Percentiles rank a stretch among this genome's conserved stretches.
phyloP scores from a whole-genome alignment of 2,113 vertebrate genomes.

The Cyanoderma ruficeps region DNA sequence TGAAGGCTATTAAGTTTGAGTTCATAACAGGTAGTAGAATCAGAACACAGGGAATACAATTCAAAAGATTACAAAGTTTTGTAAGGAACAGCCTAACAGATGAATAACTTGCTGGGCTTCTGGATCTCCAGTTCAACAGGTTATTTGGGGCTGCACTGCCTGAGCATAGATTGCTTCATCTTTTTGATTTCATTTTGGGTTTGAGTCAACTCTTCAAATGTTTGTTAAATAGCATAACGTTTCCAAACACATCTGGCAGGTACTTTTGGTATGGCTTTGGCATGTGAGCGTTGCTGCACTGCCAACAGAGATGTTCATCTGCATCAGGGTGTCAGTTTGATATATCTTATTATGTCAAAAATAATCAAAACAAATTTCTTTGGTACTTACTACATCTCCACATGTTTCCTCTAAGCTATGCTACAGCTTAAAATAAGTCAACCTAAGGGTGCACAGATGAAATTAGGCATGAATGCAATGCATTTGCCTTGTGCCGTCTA shows the following conservation, averaged over 20 bases:
- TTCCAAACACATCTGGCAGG: background rate
- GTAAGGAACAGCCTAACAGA: background rate
- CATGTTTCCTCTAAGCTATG: background rate
- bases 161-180: background rate
- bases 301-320: constrained; percentile 4
- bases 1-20: background rate
- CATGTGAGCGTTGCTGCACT: background rate
- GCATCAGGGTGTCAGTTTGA: background rate
- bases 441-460: background rate
- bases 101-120: background rate
- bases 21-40: background rate
- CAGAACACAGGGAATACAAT: background rate
- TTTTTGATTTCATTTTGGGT: background rate
- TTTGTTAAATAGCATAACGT: background rate
- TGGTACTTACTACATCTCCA: background rate
- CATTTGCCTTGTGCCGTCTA: background rate
- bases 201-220: background rate
- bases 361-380: constrained; percentile 3
- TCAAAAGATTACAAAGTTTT: background rate
- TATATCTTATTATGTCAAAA: background rate
- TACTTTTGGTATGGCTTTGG: background rate
- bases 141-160: background rate
- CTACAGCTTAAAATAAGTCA: background rate
- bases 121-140: background rate
- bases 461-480: background rate